These are phyloP conservation scores for Polyploca ridens DNA, from an alignment of 2,888 invertebrate genomes.

Conservation along the genomic window DNA sequence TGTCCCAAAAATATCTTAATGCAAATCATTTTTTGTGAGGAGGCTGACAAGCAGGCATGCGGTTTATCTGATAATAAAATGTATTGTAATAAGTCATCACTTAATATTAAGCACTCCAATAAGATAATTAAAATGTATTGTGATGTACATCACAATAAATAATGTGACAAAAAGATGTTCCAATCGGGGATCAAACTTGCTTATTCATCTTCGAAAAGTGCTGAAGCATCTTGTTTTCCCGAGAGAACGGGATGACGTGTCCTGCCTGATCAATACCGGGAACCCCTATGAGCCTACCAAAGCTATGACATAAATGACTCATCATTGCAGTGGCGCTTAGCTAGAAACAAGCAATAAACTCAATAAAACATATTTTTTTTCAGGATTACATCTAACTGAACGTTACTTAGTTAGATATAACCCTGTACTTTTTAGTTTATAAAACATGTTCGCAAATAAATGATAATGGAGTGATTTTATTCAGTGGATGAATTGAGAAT, in stretches of 20 bases:
- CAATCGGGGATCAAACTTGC: neutral
- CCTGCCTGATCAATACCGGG: conserved; percentile 57
- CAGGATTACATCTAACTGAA: too few relatives aligned
- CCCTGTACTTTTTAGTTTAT: neutral
- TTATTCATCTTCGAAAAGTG: neutral
- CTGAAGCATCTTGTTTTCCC: conserved; percentile 31
- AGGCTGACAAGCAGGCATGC: too few relatives aligned
- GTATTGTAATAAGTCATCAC: too few relatives aligned
- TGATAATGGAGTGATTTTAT: conserved; percentile 20
- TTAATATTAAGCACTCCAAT: too few relatives aligned
- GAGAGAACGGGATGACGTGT: conserved; percentile 56
- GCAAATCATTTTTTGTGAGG: too few relatives aligned
- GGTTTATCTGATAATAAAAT: too few relatives aligned
- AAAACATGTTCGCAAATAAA: conserved; percentile 3
- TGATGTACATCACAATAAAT: too few relatives aligned
- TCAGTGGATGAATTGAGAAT: conserved; percentile 27
- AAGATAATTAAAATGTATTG: too few relatives aligned
- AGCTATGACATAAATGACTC: conserved; percentile 36
- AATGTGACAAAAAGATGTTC: too few relatives aligned
- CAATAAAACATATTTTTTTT: too few relatives aligned
- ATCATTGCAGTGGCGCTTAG: conserved; percentile 5
- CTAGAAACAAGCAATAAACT: neutral
- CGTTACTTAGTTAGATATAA: too few relatives aligned
- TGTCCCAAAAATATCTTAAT: too few relatives aligned
- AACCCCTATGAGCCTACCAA: conserved; percentile 47